Evolutionary conservation across 1,140 invertebrate genomes (phyloP).

Genomic region (Amyelois transitella): DNA sequence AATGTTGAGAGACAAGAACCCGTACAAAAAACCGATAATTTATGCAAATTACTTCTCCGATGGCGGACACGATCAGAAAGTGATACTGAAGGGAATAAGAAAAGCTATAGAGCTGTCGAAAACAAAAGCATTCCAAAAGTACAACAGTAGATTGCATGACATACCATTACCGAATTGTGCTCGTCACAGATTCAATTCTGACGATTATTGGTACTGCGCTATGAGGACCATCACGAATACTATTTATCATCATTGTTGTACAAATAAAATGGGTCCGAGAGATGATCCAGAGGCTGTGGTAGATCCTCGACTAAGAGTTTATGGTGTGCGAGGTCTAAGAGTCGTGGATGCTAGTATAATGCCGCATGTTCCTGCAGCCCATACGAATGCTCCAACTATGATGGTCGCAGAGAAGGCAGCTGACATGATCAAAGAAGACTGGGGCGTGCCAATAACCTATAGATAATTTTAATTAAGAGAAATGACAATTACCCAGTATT

Average conservation of each 20-base stretch:
- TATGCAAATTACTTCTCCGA: slow-evolving; percentile 84
- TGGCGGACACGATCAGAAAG: slow-evolving; percentile 75
- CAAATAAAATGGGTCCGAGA: slow-evolving; percentile 86
- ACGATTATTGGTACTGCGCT: slow-evolving; percentile 83
- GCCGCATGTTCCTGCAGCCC: slow-evolving; percentile 76
- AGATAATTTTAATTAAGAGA: neutral
- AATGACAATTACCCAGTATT: neutral
- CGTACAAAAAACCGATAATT: slow-evolving; percentile 84
- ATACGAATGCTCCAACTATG: slow-evolving; percentile 76
- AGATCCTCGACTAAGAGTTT: slow-evolving; percentile 78
- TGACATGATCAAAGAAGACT: slow-evolving; percentile 76
- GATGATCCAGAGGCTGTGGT: slow-evolving; percentile 81
- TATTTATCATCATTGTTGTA: slow-evolving; percentile 85
- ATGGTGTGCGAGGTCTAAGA: slow-evolving; percentile 78
- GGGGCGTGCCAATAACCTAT: slow-evolving; percentile 28
- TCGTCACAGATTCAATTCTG: slow-evolving; percentile 75
- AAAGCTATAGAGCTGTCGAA: slow-evolving; percentile 73
- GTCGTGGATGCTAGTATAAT: slow-evolving; percentile 85
- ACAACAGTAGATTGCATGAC: slow-evolving; percentile 75
- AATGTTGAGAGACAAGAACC: slow-evolving; percentile 78
- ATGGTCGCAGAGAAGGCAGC: slow-evolving; percentile 79
- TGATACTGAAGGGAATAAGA: slow-evolving; percentile 76
- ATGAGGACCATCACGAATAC: slow-evolving; percentile 79
- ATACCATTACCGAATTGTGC: slow-evolving; percentile 77
- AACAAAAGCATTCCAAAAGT: slow-evolving; percentile 75